These are phyloP conservation scores for Rhinoderma darwinii DNA, from an alignment of 2,113 vertebrate species.

Conservation along the genomic window DNA sequence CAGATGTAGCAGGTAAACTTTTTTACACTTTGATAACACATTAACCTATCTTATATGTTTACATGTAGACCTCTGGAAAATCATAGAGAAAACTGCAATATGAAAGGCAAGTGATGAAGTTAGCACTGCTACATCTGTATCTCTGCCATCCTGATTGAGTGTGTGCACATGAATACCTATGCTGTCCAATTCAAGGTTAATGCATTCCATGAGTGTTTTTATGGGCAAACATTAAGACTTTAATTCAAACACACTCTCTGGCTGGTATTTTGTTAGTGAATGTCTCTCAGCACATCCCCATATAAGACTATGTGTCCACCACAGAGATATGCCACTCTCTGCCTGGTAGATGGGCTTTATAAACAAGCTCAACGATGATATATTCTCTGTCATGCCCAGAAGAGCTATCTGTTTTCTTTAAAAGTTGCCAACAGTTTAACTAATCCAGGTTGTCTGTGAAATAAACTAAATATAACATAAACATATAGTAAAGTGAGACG, in stretches of 20 bases:
- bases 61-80: not conserved
- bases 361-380: not conserved
- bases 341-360: conserved; percentile 21
- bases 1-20: too few species aligned
- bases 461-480: not conserved
- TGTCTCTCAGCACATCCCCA: conserved; percentile 34
- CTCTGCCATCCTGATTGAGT: not conserved
- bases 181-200: conserved; percentile 25
- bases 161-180: not conserved
- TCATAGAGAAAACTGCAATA: not conserved
- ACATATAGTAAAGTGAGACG: too few species aligned
- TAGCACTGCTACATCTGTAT: not conserved
- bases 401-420: not conserved
- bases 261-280: conserved; percentile 48
- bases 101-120: not conserved
- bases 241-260: conserved; percentile 32
- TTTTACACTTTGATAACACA: not conserved
- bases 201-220: conserved; percentile 6
- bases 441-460: not conserved
- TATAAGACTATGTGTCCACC: conserved; percentile 43
- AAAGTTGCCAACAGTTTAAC: not conserved
- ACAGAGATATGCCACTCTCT: not conserved
- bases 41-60: not conserved
- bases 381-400: not conserved
- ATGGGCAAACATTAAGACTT: not conserved